phyloP scores from a whole-genome alignment of 2,888 invertebrate genomes.

The Empis livida region DNA sequence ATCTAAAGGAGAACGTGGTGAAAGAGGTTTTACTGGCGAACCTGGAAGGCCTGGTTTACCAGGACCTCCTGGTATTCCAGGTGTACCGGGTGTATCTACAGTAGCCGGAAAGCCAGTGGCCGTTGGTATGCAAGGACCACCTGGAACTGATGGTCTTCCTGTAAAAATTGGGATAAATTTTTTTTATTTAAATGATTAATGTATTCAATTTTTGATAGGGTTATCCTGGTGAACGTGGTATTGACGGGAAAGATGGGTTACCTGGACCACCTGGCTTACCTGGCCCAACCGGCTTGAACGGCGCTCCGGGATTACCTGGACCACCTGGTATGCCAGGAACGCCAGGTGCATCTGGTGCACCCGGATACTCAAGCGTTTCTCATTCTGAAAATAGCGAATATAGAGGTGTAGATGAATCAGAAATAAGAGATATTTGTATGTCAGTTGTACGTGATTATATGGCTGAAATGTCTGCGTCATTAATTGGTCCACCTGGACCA shows the following conservation, averaged over 20 bases:
- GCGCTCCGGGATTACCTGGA: neutral
- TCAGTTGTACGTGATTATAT: constrained; percentile 66
- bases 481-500: constrained; percentile 52
- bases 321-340: constrained; percentile 24
- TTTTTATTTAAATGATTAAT: neutral
- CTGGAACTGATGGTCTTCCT: constrained; percentile 12
- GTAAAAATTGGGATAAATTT: neutral
- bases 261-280: constrained; percentile 7
- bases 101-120: constrained; percentile 23
- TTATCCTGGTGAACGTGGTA: constrained; percentile 40
- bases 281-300: constrained; percentile 17
- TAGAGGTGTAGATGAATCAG: constrained; percentile 37
- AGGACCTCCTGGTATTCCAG: constrained; percentile 22
- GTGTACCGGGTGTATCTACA: constrained; percentile 45
- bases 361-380: constrained; percentile 2
- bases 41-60: constrained; percentile 9
- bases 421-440: constrained; percentile 69
- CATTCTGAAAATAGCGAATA: neutral
- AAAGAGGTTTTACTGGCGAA: neutral
- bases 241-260: constrained; percentile 7
- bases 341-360: constrained; percentile 36
- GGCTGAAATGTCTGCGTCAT: constrained; percentile 49
- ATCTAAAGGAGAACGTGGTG: constrained; percentile 26
- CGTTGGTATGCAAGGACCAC: constrained; percentile 15
- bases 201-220: constrained; percentile 28